Conservation (phyloP, 2,113 vertebrate genomes). For the Scomber scombrus region DNA sequence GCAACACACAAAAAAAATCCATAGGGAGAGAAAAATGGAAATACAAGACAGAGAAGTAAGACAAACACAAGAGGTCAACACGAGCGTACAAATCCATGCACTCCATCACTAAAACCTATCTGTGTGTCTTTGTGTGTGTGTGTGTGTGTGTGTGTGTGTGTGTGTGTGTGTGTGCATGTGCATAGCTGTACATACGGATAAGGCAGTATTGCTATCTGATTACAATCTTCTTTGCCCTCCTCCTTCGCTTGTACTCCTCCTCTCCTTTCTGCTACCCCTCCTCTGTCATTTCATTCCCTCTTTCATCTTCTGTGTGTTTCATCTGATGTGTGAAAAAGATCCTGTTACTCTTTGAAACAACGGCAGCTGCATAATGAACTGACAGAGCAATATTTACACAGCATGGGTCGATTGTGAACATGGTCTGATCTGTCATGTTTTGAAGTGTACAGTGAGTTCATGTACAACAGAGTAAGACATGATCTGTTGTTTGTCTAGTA, state of each 20-base stretch:
- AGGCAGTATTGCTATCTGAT: slow-evolving; percentile 48
- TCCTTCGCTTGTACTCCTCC: slow-evolving; percentile 13
- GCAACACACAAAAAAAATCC: too few relatives aligned
- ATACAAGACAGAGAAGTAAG: neutral
- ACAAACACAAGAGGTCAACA: neutral
- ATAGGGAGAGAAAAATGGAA: neutral
- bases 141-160: neutral
- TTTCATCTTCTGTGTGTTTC: slow-evolving; percentile 46
- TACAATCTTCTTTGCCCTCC: slow-evolving; percentile 30
- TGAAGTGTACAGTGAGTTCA: slow-evolving; percentile 1
- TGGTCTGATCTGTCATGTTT: neutral
- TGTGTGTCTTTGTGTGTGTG: neutral
- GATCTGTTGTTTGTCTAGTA: neutral
- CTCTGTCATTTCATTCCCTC: slow-evolving; percentile 21
- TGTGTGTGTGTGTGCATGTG: slow-evolving; percentile 5
- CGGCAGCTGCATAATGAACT: slow-evolving; percentile 55
- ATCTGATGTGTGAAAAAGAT: slow-evolving; percentile 19
- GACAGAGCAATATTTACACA: slow-evolving; percentile 27
- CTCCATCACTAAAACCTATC: slow-evolving; percentile 22
- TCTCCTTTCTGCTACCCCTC: slow-evolving; percentile 16
- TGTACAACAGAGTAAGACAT: neutral
- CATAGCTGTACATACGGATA: slow-evolving; percentile 8
- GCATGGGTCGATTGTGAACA: slow-evolving; percentile 24
- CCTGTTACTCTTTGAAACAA: slow-evolving; percentile 40
- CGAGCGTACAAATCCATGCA: neutral